Evolutionary conservation across 2,797 vertebrate species (phyloP).

Genomic region (Characodon lateralis): DNA sequence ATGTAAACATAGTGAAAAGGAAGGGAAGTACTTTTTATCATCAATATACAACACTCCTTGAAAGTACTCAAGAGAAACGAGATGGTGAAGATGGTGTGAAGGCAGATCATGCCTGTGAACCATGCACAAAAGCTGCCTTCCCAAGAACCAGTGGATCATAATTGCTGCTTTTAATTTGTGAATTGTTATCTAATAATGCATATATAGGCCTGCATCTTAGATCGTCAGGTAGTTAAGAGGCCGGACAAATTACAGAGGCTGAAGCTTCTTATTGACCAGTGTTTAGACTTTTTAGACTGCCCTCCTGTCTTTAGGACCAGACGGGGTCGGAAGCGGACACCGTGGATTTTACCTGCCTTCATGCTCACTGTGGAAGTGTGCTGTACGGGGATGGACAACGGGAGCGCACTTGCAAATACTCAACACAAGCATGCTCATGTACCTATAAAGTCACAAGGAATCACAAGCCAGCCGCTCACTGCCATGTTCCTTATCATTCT

Average conservation of each 20-base stretch:
- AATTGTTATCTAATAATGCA: conserved; percentile 72
- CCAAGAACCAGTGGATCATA: conserved; percentile 66
- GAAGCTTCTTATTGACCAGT: conserved; percentile 77
- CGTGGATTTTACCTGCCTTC: conserved; percentile 41
- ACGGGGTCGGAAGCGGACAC: conserved; percentile 31
- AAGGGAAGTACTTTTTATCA: conserved; percentile 39
- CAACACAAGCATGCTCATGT: conserved; percentile 34
- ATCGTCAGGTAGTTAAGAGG: conserved; percentile 40
- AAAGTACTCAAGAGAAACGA: conserved; percentile 16
- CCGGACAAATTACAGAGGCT: conserved; percentile 75
- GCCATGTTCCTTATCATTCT: conserved; percentile 59
- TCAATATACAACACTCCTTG: conserved; percentile 21
- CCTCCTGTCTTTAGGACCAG: conserved; percentile 24
- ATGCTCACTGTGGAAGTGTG: conserved; percentile 25
- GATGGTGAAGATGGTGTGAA: conserved; percentile 2
- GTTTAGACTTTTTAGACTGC: conserved; percentile 45
- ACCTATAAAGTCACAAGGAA: conserved; percentile 35
- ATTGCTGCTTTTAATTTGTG: conserved; percentile 81
- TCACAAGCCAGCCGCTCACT: conserved; percentile 62
- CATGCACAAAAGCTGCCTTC: conserved; percentile 69
- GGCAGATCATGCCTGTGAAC: conserved; percentile 24
- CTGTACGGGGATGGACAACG: conserved; percentile 10
- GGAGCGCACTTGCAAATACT: conserved; percentile 33
- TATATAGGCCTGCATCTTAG: conserved; percentile 46
- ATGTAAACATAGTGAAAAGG: conserved; percentile 17